Base-by-base conservation (phyloP, 2,113 vertebrate species). In the Gallinago paraguaiae region DNA sequence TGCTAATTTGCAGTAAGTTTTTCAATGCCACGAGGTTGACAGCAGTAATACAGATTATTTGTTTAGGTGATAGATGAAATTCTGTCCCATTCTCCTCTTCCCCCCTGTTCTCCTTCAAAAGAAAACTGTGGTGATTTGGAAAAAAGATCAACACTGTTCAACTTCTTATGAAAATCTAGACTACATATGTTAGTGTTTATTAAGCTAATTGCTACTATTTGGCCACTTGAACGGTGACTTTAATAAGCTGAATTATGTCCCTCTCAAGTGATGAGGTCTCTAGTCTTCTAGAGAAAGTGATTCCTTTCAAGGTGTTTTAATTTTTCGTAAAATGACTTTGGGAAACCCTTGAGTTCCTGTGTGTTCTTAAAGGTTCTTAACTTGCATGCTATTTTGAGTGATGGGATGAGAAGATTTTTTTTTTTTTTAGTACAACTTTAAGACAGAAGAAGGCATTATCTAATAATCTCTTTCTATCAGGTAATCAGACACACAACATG, bases 41-140 rank as follows among this genome's bases (percentile, higher is more conserved):
- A 80, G 5, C 3, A 2, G 7, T 53, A 82, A 82, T 61, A 31
- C 10, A 78, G 69, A 20, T 77, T 74, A 20, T 56, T 46, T 83
- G 59, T 82, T 77, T 51, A 78, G 23, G 25, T 57, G 80, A 25
- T 12, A 71, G 48, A 64, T 77, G 80, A 61, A 89, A 71, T 53
- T 56, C 43, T 89, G 63, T 91, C 63, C 51, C 17, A 28, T 11
- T 82, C 10, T 23, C 4, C 39, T n/a, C 28, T 51, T 51, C 12
- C 9, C 2, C 33, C 13, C 7, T 0, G 0, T 24, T 33, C 9
- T 46, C 50, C 12, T 54, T 65, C 30, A 35, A 56, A 51, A 45
- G 35, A 75, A 53, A 72, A 20, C 51, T 78, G 2, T 43, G 61
- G 43, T 37, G 27, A 69, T 82, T 65, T 90, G 54, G 51, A 61